Evolutionary conservation across 2,797 vertebrate species (phyloP).

Genomic region (Gobio occitaniae): DNA sequence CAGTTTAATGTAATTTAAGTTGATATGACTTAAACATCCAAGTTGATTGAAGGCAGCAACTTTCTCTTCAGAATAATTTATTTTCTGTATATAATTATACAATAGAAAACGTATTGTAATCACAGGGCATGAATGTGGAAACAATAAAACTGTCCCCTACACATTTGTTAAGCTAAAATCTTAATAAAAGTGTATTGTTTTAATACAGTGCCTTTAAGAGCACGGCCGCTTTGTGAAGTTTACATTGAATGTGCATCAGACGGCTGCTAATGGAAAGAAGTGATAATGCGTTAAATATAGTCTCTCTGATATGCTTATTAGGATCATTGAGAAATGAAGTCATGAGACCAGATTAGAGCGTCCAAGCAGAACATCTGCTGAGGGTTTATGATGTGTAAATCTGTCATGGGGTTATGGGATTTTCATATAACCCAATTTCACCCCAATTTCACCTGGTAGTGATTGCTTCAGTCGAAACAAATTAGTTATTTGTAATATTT

Average conservation of each 20-base stretch:
- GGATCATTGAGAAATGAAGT: background rate
- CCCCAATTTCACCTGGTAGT: background rate
- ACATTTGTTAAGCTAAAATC: background rate
- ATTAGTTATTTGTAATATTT: background rate
- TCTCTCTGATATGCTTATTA: background rate
- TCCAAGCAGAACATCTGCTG: slow-evolving; percentile 1
- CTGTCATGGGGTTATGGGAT: background rate
- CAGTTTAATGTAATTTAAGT: background rate
- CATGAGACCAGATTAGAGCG: background rate
- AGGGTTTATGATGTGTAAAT: background rate
- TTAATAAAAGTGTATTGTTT: background rate
- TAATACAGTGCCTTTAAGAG: background rate
- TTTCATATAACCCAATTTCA: background rate
- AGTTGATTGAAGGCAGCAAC: background rate
- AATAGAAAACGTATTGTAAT: background rate
- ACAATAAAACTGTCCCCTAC: too few species aligned
- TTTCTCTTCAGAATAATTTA: background rate
- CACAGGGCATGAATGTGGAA: background rate
- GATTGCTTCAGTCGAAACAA: background rate
- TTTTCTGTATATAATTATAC: background rate
- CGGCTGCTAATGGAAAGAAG: slow-evolving; percentile 12
- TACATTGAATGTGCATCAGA: background rate
- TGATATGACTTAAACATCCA: background rate
- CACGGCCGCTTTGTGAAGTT: background rate
- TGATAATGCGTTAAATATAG: slow-evolving; percentile 33